These are phyloP conservation scores for Characodon lateralis DNA, from an alignment of 2,797 vertebrate genomes.

Conservation along the genomic window DNA sequence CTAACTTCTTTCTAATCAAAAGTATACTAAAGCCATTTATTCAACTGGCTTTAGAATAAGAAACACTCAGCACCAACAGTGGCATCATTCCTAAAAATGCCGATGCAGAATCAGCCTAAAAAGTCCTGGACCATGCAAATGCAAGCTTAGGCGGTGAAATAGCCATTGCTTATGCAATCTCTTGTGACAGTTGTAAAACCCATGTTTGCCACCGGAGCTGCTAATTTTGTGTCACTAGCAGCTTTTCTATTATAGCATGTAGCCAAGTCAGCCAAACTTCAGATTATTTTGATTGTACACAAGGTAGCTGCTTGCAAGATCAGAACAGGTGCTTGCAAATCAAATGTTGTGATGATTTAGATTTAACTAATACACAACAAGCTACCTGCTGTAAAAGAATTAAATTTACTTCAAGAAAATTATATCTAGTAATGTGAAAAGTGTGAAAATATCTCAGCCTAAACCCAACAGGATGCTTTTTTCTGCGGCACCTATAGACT, in stretches of 20 bases:
- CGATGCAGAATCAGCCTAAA: slow-evolving; percentile 13
- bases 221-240: background rate
- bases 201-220: slow-evolving; percentile 2
- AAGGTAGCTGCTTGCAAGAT: background rate
- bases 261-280: slow-evolving; percentile 8
- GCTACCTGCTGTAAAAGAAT: background rate
- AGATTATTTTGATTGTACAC: background rate
- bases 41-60: background rate
- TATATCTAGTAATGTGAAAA: background rate
- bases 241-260: slow-evolving; percentile 6
- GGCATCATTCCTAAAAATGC: slow-evolving; percentile 12
- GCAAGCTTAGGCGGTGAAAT: slow-evolving; percentile 5
- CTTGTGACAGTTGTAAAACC: slow-evolving; percentile 18
- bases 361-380: background rate
- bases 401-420: background rate
- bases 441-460: background rate
- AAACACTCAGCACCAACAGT: background rate
- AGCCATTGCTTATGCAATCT: slow-evolving; percentile 12
- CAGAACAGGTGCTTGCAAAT: background rate
- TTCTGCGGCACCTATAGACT: slow-evolving; percentile 15
- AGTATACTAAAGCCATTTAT: slow-evolving; percentile 2
- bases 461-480: background rate
- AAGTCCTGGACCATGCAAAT: background rate
- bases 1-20: background rate
- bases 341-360: slow-evolving; percentile 4